Conservation (phyloP, 2,113 vertebrate species). For the Axis porcinus region DNA sequence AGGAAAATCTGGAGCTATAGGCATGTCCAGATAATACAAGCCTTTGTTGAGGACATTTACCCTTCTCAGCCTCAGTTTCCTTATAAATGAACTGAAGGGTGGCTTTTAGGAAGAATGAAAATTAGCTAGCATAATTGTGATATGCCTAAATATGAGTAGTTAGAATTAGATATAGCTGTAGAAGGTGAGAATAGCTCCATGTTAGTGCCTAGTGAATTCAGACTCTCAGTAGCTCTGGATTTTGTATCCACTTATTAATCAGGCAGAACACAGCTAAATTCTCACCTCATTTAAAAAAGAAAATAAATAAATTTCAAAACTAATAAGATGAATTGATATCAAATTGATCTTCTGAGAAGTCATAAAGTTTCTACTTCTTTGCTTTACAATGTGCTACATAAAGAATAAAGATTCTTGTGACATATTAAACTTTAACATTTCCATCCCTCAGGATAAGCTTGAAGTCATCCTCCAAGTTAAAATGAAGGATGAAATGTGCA, state of each 20-base stretch:
- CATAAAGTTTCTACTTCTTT: neutral
- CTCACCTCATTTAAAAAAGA: neutral
- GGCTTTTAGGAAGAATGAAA: neutral
- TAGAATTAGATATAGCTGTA: neutral
- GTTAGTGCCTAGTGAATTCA: neutral
- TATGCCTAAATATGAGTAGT: neutral
- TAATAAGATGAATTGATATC: neutral
- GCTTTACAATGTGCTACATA: neutral
- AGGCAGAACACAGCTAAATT: neutral
- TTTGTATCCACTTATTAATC: neutral
- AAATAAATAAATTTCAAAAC: slow-evolving; percentile 8
- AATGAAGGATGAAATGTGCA: neutral
- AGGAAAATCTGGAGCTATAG: neutral
- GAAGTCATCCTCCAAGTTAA: slow-evolving; percentile 1
- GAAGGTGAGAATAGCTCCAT: neutral
- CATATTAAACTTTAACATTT: neutral
- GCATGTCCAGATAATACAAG: neutral
- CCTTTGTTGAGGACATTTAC: neutral
- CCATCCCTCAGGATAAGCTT: neutral
- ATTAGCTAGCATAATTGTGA: neutral
- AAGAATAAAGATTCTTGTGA: neutral
- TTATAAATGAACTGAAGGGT: neutral
- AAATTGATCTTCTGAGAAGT: neutral
- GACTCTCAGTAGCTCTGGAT: neutral
- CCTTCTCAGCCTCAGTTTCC: neutral